Percentiles rank a stretch among this genome's conserved stretches.
Conservation (phyloP, 2,113 vertebrate species). For the Psilopsiagon aurifrons region DNA sequence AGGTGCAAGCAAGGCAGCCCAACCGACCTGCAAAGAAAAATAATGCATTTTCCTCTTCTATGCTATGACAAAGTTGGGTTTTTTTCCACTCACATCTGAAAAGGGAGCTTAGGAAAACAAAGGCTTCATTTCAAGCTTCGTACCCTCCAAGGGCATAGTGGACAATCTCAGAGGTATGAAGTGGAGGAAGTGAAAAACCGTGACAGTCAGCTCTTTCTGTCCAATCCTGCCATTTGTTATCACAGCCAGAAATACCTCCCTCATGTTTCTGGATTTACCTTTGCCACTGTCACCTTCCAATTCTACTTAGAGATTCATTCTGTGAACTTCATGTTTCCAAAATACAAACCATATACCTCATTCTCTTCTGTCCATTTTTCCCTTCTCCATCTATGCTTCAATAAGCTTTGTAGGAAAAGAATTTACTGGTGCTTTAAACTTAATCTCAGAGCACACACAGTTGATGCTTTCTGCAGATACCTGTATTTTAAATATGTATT, state of each 20-base stretch:
- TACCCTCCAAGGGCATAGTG: not conserved
- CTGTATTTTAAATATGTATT: not conserved
- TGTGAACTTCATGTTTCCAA: not conserved
- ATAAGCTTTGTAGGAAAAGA: not conserved
- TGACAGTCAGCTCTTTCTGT: not conserved
- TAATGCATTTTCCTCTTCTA: not conserved
- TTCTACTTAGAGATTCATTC: not conserved
- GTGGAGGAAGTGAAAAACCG: fast-evolving
- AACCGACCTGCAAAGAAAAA: slow-evolving; percentile 10
- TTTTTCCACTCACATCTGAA: not conserved
- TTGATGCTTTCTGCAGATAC: not conserved
- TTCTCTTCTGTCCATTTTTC: not conserved
- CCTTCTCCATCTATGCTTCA: not conserved
- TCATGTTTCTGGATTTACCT: not conserved
- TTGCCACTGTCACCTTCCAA: not conserved
- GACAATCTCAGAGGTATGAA: not conserved
- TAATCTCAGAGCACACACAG: not conserved
- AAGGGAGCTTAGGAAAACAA: not conserved
- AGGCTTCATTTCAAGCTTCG: not conserved
- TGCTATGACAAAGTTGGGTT: fast-evolving
- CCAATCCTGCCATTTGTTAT: not conserved
- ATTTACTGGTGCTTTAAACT: not conserved
- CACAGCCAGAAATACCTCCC: not conserved
- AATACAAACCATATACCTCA: not conserved
- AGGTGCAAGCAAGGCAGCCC: not conserved